These are phyloP conservation scores for Folsomia candida DNA, from an alignment of 2,888 invertebrate species.

Conservation along the genomic window DNA sequence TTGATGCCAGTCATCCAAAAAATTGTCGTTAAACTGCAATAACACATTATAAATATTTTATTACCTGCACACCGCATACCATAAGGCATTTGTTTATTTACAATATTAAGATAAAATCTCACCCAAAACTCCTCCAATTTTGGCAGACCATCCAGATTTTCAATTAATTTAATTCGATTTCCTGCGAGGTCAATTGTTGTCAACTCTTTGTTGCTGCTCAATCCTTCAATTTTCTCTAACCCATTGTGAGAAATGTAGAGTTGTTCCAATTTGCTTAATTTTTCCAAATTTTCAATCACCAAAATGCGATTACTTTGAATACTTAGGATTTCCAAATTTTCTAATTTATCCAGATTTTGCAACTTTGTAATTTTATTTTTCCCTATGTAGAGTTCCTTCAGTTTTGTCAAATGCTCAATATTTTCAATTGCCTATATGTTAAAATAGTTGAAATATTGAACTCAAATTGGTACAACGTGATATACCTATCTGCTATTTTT, in stretches of 20 bases:
- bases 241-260: slow-evolving; percentile 94
- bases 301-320: slow-evolving; percentile 85
- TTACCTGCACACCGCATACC: background rate
- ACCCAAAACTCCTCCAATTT: slow-evolving; percentile 96
- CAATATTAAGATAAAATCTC: slow-evolving; percentile 48
- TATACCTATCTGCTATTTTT: slow-evolving; percentile 50
- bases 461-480: background rate
- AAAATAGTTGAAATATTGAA: slow-evolving; percentile 35
- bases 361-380: slow-evolving; percentile 93
- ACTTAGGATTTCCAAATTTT: slow-evolving; percentile 74
- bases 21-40: slow-evolving; percentile 86
- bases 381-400: slow-evolving; percentile 81
- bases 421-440: slow-evolving; percentile 82
- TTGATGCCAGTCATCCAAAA: slow-evolving; percentile 78
- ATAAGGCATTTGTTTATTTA: slow-evolving; percentile 5
- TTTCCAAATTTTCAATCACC: slow-evolving; percentile 80
- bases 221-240: slow-evolving; percentile 72
- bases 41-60: background rate
- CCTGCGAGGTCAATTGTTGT: slow-evolving; percentile 86
- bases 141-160: slow-evolving; percentile 71
- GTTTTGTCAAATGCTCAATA: slow-evolving; percentile 68
- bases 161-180: slow-evolving; percentile 77
- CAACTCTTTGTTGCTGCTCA: slow-evolving; percentile 67
- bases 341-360: slow-evolving; percentile 72
- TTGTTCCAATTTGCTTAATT: slow-evolving; percentile 72